Percentiles rank a stretch among this genome's conserved stretches.
Conservation (phyloP, 2,797 vertebrate species). For the Neoniphon sammara region DNA sequence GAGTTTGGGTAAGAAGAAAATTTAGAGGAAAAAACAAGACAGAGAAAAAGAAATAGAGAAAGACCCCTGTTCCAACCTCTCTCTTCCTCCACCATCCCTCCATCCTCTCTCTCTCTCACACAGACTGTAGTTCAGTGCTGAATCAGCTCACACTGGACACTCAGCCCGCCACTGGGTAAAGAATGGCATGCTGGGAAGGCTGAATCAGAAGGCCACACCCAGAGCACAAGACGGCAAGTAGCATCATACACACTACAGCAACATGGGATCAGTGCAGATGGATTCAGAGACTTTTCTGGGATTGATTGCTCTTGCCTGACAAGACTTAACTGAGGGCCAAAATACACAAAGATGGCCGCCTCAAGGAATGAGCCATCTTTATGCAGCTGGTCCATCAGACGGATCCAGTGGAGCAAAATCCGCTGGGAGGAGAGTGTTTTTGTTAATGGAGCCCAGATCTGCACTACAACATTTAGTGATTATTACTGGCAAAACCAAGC, state of each 20-base stretch:
- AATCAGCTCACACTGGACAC: background rate
- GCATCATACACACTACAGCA: slow-evolving; percentile 7
- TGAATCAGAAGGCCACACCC: slow-evolving; percentile 19
- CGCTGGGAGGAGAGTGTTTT: too few relatives aligned
- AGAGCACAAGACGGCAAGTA: slow-evolving; percentile 1
- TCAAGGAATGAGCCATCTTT: background rate
- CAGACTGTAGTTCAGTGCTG: background rate
- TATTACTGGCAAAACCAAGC: too few relatives aligned
- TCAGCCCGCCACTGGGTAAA: slow-evolving; percentile 30
- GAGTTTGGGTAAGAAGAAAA: background rate
- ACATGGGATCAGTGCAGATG: background rate
- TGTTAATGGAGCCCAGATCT: background rate
- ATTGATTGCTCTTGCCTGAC: background rate
- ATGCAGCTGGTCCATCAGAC: background rate
- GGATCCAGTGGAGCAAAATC: too few relatives aligned
- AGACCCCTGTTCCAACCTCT: slow-evolving; percentile 6
- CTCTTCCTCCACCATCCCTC: slow-evolving; percentile 46
- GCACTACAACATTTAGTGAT: too few relatives aligned
- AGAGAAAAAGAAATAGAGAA: slow-evolving; percentile 16
- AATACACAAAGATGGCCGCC: background rate
- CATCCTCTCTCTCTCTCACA: background rate
- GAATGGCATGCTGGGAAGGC: slow-evolving; percentile 49
- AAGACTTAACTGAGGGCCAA: too few relatives aligned
- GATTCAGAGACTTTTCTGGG: background rate
- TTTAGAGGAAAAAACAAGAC: background rate